phyloP scores from a whole-genome alignment of 2,888 invertebrate species.

The Hyppa rectilinea region DNA sequence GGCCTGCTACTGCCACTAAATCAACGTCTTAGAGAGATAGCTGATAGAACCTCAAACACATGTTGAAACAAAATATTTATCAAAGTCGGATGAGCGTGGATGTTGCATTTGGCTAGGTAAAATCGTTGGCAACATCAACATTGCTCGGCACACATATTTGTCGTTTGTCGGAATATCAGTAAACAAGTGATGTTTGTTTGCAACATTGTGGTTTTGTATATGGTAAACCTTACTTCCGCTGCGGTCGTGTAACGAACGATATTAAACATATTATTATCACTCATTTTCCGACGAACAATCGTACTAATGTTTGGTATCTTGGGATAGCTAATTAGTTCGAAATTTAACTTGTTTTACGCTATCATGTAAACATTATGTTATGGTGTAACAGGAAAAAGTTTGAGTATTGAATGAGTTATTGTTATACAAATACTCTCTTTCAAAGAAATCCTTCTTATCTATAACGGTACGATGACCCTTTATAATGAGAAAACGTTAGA shows the following conservation, averaged over 20 bases:
- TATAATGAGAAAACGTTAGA: too few relatives aligned
- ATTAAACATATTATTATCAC: conserved; percentile 43
- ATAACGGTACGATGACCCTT: neutral
- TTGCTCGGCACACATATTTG: conserved; percentile 30
- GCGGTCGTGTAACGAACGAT: conserved; percentile 64
- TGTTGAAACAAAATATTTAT: conserved; percentile 22
- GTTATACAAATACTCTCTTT: neutral
- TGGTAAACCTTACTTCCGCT: conserved; percentile 56
- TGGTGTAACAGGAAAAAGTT: neutral
- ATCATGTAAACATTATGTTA: conserved; percentile 1
- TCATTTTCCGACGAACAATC: conserved; percentile 52
- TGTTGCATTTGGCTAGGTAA: conserved; percentile 28
- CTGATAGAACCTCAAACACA: neutral
- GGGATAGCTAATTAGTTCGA: conserved; percentile 1
- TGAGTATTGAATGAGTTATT: neutral
- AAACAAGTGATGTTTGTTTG: conserved; percentile 47
- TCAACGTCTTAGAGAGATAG: too few relatives aligned
- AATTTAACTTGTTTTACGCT: neutral
- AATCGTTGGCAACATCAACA: conserved; percentile 26
- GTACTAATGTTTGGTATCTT: conserved; percentile 21
- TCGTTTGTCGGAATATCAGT: conserved; percentile 50
- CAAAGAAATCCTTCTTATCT: conserved; percentile 1
- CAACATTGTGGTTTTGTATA: conserved; percentile 47
- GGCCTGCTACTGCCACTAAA: neutral
- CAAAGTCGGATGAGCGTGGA: conserved; percentile 6